Evolutionary conservation across 2,888 invertebrate genomes (phyloP).

Genomic region (Eupithecia subfuscata): DNA sequence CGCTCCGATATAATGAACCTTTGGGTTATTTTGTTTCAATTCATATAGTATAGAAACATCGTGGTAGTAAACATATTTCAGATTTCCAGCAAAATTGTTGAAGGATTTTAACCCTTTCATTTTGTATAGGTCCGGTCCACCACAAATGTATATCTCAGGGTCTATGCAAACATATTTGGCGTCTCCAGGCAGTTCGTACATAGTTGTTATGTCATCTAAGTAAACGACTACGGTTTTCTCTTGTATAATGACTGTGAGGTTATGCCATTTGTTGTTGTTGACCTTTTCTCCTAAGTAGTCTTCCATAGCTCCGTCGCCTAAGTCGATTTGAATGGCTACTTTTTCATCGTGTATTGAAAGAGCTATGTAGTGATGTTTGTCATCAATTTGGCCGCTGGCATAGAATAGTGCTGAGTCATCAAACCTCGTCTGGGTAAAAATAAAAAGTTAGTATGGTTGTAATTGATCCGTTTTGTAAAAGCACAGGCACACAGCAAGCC

Average conservation of each 20-base stretch:
- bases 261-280: slow-evolving; percentile 93
- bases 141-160: slow-evolving; percentile 96
- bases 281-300: slow-evolving; percentile 87
- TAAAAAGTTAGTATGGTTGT: not conserved
- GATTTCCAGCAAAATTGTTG: slow-evolving; percentile 94
- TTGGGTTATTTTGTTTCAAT: slow-evolving; percentile 92
- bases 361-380: slow-evolving; percentile 95
- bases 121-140: slow-evolving; percentile 92
- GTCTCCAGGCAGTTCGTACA: slow-evolving; percentile 88
- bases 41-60: slow-evolving; percentile 96
- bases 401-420: slow-evolving; percentile 96
- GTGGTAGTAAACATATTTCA: slow-evolving; percentile 97
- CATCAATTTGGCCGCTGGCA: slow-evolving; percentile 95
- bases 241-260: slow-evolving; percentile 93
- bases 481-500: not conserved
- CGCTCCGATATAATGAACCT: slow-evolving; percentile 91
- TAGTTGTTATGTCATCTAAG: slow-evolving; percentile 89
- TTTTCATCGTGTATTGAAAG: slow-evolving; percentile 92
- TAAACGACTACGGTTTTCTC: slow-evolving; percentile 89
- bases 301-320: slow-evolving; percentile 91
- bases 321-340: slow-evolving; percentile 93
- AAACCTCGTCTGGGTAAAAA: slow-evolving; percentile 88
- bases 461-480: not conserved
- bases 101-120: slow-evolving; percentile 92
- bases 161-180: slow-evolving; percentile 91